Evolutionary conservation across 2,797 vertebrate species (phyloP).

Genomic region (Hafferia zeledoni): DNA sequence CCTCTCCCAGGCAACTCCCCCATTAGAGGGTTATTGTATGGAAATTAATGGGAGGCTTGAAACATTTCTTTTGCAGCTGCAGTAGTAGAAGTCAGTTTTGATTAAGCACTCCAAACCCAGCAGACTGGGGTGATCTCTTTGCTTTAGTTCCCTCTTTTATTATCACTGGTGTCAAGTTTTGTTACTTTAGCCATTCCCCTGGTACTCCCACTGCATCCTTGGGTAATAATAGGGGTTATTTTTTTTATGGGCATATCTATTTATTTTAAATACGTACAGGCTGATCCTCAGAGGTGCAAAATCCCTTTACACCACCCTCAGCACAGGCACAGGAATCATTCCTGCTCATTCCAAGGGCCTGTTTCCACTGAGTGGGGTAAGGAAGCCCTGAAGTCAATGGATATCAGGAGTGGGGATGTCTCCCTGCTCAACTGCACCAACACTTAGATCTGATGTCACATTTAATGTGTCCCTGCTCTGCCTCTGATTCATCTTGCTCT

Average conservation of each 20-base stretch:
- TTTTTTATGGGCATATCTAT: conserved; percentile 51
- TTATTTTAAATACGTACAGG: conserved; percentile 39
- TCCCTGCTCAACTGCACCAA: background rate
- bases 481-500: background rate
- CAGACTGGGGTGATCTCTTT: conserved; percentile 72
- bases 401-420: rapidly evolving
- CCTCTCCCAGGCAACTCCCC: conserved; percentile 75
- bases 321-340: background rate
- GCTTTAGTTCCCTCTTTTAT: conserved; percentile 72
- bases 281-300: background rate
- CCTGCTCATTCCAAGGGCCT: background rate
- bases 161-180: conserved; percentile 68
- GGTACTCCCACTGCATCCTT: conserved; percentile 15
- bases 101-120: conserved; percentile 73
- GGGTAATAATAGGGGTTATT: conserved; percentile 46
- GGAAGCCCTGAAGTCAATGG: background rate
- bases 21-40: conserved; percentile 83
- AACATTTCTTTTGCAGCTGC: conserved; percentile 80
- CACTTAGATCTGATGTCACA: background rate
- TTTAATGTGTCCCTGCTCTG: background rate
- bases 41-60: conserved; percentile 81
- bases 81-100: conserved; percentile 80
- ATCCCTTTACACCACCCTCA: background rate
- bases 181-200: conserved; percentile 35
- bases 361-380: background rate